Conservation (phyloP, 2,888 invertebrate species). For the Neoascia interrupta region DNA sequence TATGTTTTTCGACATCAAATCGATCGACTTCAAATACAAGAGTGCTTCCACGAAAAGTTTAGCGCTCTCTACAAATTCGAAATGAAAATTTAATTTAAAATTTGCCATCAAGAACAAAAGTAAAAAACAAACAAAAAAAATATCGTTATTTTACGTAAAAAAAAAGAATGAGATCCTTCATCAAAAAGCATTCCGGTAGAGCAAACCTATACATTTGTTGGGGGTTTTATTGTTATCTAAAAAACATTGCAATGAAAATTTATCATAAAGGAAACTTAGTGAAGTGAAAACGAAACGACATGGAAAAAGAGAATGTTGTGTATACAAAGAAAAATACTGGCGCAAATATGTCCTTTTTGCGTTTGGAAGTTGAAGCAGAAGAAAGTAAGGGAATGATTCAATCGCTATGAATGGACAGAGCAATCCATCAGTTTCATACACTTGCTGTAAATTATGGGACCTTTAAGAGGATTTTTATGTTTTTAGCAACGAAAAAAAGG, state of each 20-base stretch:
- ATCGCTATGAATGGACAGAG: conserved; percentile 15
- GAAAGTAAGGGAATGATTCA: conserved; percentile 2
- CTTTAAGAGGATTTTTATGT: conserved; percentile 11
- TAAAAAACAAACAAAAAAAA: too few relatives aligned
- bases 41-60: background rate
- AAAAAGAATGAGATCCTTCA: too few relatives aligned
- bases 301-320: too few relatives aligned
- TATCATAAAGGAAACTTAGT: conserved; percentile 34
- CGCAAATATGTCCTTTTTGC: background rate
- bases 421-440: conserved; percentile 27
- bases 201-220: background rate
- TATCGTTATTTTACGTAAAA: too few relatives aligned
- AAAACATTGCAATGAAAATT: conserved; percentile 21
- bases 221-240: conserved; percentile 8
- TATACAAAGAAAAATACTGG: too few relatives aligned
- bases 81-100: conserved; percentile 31
- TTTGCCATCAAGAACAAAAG: background rate
- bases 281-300: conserved; percentile 12
- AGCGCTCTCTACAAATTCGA: background rate
- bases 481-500: background rate
- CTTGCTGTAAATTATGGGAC: conserved; percentile 7
- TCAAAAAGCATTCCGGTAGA: too few relatives aligned
- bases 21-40: conserved; percentile 22
- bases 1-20: conserved; percentile 16
- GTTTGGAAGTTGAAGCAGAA: background rate